phyloP scores from a whole-genome alignment of 2,113 vertebrate species.

The Erinaceus europaeus region DNA sequence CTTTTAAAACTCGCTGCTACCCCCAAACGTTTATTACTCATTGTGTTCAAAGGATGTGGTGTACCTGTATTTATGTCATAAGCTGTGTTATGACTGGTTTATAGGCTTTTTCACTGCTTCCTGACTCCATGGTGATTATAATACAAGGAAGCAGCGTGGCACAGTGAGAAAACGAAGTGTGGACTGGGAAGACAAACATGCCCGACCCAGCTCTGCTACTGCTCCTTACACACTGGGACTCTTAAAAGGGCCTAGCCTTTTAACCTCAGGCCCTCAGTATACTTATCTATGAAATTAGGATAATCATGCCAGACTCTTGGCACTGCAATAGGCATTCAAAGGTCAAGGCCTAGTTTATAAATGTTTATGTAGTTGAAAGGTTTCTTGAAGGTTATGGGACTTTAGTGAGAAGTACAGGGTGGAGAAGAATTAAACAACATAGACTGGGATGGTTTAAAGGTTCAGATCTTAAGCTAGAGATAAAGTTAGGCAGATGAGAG shows the following conservation, averaged over 20 bases:
- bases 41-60: conserved; percentile 51
- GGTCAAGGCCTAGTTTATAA: background rate
- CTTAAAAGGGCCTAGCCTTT: background rate
- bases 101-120: conserved; percentile 29
- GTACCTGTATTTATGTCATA: conserved; percentile 1
- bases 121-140: background rate
- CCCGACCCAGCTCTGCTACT: background rate
- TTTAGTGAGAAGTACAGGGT: background rate
- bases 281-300: conserved; percentile 4
- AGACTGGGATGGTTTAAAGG: background rate
- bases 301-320: background rate
- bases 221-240: background rate
- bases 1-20: conserved; percentile 49
- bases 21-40: conserved; percentile 15
- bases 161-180: background rate
- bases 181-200: background rate
- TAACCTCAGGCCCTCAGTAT: background rate
- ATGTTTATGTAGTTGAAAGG: background rate
- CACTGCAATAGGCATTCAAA: background rate
- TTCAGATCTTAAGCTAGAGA: background rate
- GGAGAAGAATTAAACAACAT: background rate
- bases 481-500: conserved; percentile 26
- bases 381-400: conserved; percentile 26
- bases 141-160: background rate
- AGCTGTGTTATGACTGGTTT: conserved; percentile 39